A percentile compares a stretch with the other conserved stretches of the same genome.
phyloP scores from a whole-genome alignment of 1,140 invertebrate species.

The Lineus longissimus region DNA sequence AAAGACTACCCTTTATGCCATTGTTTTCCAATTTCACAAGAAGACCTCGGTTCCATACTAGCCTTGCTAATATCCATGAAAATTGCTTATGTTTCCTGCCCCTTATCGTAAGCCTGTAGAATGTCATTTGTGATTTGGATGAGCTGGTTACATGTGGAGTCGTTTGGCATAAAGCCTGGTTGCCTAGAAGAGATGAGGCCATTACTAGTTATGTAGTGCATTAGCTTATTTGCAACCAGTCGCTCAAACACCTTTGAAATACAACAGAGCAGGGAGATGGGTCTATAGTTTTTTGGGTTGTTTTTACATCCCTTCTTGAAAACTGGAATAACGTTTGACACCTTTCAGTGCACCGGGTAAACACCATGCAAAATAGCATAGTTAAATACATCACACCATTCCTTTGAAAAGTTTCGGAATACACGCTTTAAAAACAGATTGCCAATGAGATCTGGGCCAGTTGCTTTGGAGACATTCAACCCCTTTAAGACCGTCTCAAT shows the following conservation, averaged over 20 bases:
- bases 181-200: background rate
- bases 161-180: background rate
- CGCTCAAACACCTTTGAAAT: constrained; percentile 10
- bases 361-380: too few relatives aligned
- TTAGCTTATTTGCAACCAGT: background rate
- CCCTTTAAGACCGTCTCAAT: too few relatives aligned
- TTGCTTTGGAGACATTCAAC: too few relatives aligned
- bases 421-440: too few relatives aligned
- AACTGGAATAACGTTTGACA: background rate
- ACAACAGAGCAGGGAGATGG: constrained; percentile 11
- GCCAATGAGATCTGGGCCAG: too few relatives aligned
- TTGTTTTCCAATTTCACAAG: constrained; percentile 10
- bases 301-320: constrained; percentile 1
- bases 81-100: constrained; percentile 5
- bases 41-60: constrained; percentile 11
- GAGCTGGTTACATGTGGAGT: constrained; percentile 9
- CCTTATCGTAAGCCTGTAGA: background rate
- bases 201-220: background rate
- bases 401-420: too few relatives aligned
- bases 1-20: constrained; percentile 7
- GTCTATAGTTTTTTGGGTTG: constrained; percentile 9
- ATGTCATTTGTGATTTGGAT: constrained; percentile 13
- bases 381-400: too few relatives aligned
- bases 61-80: constrained; percentile 13
- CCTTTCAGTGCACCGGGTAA: constrained; percentile 8